A percentile compares a stretch with the other conserved stretches of the same genome.
These are phyloP conservation scores for Lasioglossum oenotherae DNA, from an alignment of 2,888 invertebrate species.

Conservation along the genomic window DNA sequence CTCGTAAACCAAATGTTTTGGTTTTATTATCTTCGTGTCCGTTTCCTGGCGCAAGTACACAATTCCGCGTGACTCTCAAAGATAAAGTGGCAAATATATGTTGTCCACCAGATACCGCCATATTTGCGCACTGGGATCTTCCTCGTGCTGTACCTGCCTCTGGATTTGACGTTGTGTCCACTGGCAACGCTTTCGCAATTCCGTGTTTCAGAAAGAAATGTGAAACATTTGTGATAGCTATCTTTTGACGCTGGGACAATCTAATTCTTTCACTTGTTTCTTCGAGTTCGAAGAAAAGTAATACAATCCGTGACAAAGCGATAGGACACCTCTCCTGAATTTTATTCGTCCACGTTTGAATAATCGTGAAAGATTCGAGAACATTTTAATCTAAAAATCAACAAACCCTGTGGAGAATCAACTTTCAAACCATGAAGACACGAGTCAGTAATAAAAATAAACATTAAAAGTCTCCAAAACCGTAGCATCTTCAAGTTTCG, in stretches of 20 bases:
- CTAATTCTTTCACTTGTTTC: background rate
- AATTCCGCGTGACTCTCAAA: slow-evolving; percentile 2
- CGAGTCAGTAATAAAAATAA: too few relatives aligned
- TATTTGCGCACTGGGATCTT: background rate
- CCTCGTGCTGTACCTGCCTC: background rate
- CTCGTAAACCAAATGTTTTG: background rate
- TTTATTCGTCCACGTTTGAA: background rate
- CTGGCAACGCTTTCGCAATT: background rate
- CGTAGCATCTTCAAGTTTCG: too few relatives aligned
- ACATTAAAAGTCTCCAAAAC: too few relatives aligned
- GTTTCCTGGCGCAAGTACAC: background rate
- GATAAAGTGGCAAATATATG: slow-evolving; percentile 6
- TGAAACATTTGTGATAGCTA: background rate
- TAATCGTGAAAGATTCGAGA: background rate
- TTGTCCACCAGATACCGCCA: slow-evolving; percentile 10
- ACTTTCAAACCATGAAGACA: too few relatives aligned
- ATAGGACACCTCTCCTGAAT: background rate
- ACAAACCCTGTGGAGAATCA: background rate
- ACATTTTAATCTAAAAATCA: background rate
- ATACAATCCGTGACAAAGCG: too few relatives aligned
- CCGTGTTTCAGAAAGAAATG: background rate
- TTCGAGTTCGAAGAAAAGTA: background rate
- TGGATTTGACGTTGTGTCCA: background rate
- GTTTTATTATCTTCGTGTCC: background rate
- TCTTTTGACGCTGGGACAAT: background rate